Base-by-base conservation (phyloP, 2,888 invertebrate genomes). In the Euplexia lucipara region DNA sequence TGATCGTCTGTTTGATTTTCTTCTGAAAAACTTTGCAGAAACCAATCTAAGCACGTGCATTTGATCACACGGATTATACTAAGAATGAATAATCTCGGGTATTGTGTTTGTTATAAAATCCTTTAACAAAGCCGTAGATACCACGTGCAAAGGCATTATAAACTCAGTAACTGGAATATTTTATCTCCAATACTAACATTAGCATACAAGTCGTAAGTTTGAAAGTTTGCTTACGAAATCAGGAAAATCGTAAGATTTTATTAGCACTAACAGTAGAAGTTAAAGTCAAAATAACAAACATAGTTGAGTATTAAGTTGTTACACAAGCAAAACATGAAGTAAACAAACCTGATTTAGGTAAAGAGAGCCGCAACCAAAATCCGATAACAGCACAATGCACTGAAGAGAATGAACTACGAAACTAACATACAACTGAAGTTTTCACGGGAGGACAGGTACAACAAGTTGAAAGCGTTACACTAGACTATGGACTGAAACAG, bases 401-500 rank as follows among this genome's bases (percentile, higher is more conserved):
- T 71, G 64, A 48, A 59, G 48, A 53, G 34, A 65, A 73, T 67
- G 26, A 61, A 65, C 62, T 70, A 75, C 53, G 49, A 75, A 78
- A 76, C 68, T 62, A 52, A 14, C 64, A 67, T 70, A 72, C 51
- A 44, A 56, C 52, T 57, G 37, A 67, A 75, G 70, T 75, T 70
- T 75, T 78, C 51, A 78, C 77, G 74, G 42, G 58, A 74, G 67
- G 76, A 66, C 70, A 75, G 60, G 60, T 76, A 70, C 44, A 78
- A 81, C 80, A 82, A 77, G 80, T 83, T 78, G 76, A 87, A 86
- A 83, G 79, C 75, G 80, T 81, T 71, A 82, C 82, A 83, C 83
- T 84, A 85, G 63, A 85, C 83, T 85, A 82, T 83, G 72, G 78
- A 78, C 86, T 84, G 85, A 85, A 84, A 84, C 84, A 83, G 83